A percentile compares a stretch with the other conserved stretches of the same genome.
Evolutionary conservation across 2,113 vertebrate genomes (phyloP).

Genomic region (Hemicordylus capensis): DNA sequence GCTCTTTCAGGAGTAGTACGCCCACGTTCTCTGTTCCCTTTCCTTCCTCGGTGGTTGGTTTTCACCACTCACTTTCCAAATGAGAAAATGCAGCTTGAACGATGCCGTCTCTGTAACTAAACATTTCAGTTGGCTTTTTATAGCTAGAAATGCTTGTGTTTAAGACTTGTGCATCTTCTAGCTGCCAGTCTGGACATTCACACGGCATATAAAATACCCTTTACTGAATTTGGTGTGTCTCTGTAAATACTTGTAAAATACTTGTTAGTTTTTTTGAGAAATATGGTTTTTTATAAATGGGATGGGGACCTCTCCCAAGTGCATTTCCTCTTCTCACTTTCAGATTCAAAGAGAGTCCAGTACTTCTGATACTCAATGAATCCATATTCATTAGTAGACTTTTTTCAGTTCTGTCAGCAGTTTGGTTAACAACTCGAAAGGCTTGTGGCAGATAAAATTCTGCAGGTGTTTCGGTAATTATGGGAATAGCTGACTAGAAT

Average conservation of each 20-base stretch:
- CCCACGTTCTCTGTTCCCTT: neutral
- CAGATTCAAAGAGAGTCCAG: slow-evolving; percentile 38
- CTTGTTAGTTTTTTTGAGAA: slow-evolving; percentile 35
- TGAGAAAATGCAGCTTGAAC: slow-evolving; percentile 38
- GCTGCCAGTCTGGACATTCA: neutral
- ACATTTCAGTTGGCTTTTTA: slow-evolving; percentile 24
- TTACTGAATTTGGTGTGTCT: slow-evolving; percentile 4
- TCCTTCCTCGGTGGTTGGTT: slow-evolving; percentile 44
- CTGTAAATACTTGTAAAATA: slow-evolving; percentile 39
- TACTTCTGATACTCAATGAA: slow-evolving; percentile 42
- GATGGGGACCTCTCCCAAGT: slow-evolving; percentile 24
- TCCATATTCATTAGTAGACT: slow-evolving; percentile 23
- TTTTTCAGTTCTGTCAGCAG: slow-evolving; percentile 13
- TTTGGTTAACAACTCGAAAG: slow-evolving; percentile 44
- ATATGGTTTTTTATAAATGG: slow-evolving; percentile 35
- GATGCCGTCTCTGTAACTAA: slow-evolving; percentile 42
- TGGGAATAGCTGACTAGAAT: slow-evolving; percentile 55
- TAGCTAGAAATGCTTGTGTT: slow-evolving; percentile 44
- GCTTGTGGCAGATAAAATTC: slow-evolving; percentile 34
- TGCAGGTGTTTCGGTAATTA: slow-evolving; percentile 51
- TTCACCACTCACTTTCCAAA: slow-evolving; percentile 46
- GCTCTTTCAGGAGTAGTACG: slow-evolving; percentile 12
- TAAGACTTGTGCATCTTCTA: neutral
- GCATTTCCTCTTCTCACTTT: slow-evolving; percentile 34
- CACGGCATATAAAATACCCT: slow-evolving; percentile 18